Evolutionary conservation across 2,888 invertebrate genomes (phyloP).

Genomic region (Melipona beecheii): DNA sequence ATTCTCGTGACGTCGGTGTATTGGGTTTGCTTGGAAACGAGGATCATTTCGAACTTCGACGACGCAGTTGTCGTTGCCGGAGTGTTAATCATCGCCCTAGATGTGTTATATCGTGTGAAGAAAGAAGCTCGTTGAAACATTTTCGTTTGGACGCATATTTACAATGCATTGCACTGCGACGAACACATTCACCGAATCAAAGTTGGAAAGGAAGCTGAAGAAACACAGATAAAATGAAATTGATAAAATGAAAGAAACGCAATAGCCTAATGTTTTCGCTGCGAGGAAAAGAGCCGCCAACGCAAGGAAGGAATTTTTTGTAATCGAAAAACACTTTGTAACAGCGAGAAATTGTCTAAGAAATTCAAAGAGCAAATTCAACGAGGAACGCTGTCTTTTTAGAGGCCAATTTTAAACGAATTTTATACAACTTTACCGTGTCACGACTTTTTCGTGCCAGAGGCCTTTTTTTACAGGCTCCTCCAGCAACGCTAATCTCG

Average conservation of each 20-base stretch:
- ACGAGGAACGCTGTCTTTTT: slow-evolving; percentile 29
- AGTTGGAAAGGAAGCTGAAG: not conserved
- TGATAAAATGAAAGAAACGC: not conserved
- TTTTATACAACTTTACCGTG: slow-evolving; percentile 66
- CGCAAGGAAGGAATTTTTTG: slow-evolving; percentile 9
- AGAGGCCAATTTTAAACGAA: slow-evolving; percentile 53
- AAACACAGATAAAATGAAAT: not conserved
- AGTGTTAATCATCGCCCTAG: slow-evolving; percentile 53
- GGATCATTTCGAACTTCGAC: slow-evolving; percentile 38
- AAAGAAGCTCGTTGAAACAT: not conserved
- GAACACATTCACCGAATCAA: not conserved
- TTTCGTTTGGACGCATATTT: slow-evolving; percentile 18
- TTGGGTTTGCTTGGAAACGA: slow-evolving; percentile 11
- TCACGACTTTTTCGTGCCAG: slow-evolving; percentile 59
- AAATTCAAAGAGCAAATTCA: slow-evolving; percentile 10
- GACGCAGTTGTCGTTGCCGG: slow-evolving; percentile 45
- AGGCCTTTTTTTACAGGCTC: slow-evolving; percentile 55
- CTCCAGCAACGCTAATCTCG: slow-evolving; percentile 48
- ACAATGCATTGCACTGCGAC: not conserved
- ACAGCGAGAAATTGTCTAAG: not conserved
- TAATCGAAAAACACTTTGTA: slow-evolving; percentile 4
- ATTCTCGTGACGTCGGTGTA: not conserved
- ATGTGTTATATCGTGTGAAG: slow-evolving; percentile 33
- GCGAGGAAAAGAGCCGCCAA: slow-evolving; percentile 2
- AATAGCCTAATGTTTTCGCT: not conserved